phyloP scores from a whole-genome alignment of 1,140 invertebrate species.

The Sinonovacula constricta region DNA sequence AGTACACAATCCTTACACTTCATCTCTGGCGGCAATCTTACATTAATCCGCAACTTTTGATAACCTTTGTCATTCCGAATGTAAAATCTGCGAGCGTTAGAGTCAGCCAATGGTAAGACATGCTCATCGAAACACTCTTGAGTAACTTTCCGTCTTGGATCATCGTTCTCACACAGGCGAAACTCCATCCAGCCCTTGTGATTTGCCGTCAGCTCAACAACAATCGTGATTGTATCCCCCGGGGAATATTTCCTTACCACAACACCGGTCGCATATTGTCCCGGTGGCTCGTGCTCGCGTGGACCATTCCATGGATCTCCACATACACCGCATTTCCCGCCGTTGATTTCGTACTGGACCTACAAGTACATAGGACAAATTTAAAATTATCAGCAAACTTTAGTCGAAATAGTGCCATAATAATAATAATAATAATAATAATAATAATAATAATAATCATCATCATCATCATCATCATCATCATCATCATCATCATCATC shows the following conservation, averaged over 20 bases:
- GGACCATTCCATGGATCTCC: slow-evolving; percentile 69
- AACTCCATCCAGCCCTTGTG: slow-evolving; percentile 75
- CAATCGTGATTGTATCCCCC: slow-evolving; percentile 63
- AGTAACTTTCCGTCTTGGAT: slow-evolving; percentile 62
- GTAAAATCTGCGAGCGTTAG: slow-evolving; percentile 45
- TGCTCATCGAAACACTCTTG: slow-evolving; percentile 66
- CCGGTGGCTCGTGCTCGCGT: slow-evolving; percentile 75
- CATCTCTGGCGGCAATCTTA: slow-evolving; percentile 68
- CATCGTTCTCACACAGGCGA: slow-evolving; percentile 77
- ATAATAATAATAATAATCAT: slow-evolving; percentile 36
- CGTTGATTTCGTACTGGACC: slow-evolving; percentile 69
- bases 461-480: slow-evolving; percentile 36
- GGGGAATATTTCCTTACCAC: slow-evolving; percentile 72
- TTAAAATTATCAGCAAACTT: no score
- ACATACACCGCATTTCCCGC: slow-evolving; percentile 78
- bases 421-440: slow-evolving; percentile 3
- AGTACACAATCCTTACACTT: slow-evolving; percentile 75
- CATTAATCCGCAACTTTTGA: slow-evolving; percentile 55
- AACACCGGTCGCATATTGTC: slow-evolving; percentile 76
- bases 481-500: slow-evolving; percentile 38
- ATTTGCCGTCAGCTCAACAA: slow-evolving; percentile 70
- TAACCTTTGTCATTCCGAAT: slow-evolving; percentile 53
- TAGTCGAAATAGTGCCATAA: no score
- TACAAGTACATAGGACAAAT: no score
- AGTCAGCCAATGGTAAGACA: slow-evolving; percentile 55